Conservation (phyloP, 2,797 vertebrate species). For the Avahi laniger region DNA sequence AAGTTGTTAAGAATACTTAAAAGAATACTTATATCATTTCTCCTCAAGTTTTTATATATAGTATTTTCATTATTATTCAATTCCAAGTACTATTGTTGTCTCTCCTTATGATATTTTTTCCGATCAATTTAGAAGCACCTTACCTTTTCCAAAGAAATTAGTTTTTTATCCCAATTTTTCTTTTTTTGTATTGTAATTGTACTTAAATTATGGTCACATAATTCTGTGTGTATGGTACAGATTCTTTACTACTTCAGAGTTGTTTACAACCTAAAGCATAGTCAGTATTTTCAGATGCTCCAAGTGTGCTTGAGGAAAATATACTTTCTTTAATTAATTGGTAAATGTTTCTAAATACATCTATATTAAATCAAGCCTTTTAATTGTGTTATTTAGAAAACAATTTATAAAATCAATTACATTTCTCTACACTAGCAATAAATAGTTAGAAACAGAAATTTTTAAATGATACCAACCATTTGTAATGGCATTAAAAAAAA, state of each 20-base stretch:
- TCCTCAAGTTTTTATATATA: background rate
- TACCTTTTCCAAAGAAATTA: background rate
- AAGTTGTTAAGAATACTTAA: background rate
- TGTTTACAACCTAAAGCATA: background rate
- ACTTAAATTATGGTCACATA: slow-evolving; percentile 19
- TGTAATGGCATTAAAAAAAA: slow-evolving; percentile 25
- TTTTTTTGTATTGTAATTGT: background rate
- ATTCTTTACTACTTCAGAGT: slow-evolving; percentile 6
- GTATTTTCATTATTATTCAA: background rate
- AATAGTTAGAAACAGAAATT: slow-evolving; percentile 24
- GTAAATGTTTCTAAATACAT: slow-evolving; percentile 35
- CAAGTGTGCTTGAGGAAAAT: slow-evolving; percentile 12
- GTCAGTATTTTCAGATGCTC: slow-evolving; percentile 29
- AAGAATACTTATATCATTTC: background rate
- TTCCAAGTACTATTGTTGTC: background rate
- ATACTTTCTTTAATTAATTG: slow-evolving; percentile 38
- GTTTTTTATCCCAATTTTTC: background rate
- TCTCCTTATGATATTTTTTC: background rate
- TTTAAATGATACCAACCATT: slow-evolving; percentile 16
- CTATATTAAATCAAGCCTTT: slow-evolving; percentile 32
- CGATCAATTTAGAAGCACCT: background rate
- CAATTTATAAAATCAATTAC: slow-evolving; percentile 46
- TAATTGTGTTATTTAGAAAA: slow-evolving; percentile 49
- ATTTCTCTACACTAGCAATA: slow-evolving; percentile 6
- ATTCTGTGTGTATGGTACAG: background rate